phyloP scores from a whole-genome alignment of 2,113 vertebrate genomes.

The Pterophyllum scalare region DNA sequence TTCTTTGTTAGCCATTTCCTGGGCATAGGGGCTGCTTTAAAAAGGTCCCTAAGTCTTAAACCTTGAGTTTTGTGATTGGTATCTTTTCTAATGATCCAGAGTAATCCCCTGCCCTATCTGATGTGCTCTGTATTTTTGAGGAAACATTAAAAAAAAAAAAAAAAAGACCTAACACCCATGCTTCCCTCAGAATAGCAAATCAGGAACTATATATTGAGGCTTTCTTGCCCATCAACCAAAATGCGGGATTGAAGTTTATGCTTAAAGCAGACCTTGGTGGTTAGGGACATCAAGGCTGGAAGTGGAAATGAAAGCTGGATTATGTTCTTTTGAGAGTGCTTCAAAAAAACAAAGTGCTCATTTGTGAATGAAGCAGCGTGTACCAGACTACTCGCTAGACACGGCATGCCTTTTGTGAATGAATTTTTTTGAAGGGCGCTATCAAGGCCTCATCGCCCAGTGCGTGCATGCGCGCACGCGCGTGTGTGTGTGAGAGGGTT shows the following conservation, averaged over 20 bases:
- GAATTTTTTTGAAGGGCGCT: conserved; percentile 62
- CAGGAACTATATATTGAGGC: neutral
- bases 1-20: conserved; percentile 65
- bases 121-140: neutral
- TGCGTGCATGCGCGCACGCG: neutral
- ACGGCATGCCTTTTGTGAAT: conserved; percentile 59
- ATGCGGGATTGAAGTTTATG: conserved; percentile 9
- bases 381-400: conserved; percentile 13
- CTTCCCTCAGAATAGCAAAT: conserved; percentile 7
- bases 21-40: conserved; percentile 32
- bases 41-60: conserved; percentile 38
- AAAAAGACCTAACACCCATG: conserved; percentile 6
- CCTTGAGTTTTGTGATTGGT: neutral
- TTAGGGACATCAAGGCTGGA: conserved; percentile 39
- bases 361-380: conserved; percentile 63
- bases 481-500: neutral
- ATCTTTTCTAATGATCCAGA: neutral
- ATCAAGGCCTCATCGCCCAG: conserved; percentile 42
- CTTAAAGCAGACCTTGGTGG: conserved; percentile 29
- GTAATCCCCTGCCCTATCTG: neutral
- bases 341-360: conserved; percentile 22
- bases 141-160: neutral
- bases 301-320: conserved; percentile 59
- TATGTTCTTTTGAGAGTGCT: conserved; percentile 53
- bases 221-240: neutral